Evolutionary conservation across 2,797 vertebrate genomes (phyloP).

Genomic region (Tiaroga cobitis): DNA sequence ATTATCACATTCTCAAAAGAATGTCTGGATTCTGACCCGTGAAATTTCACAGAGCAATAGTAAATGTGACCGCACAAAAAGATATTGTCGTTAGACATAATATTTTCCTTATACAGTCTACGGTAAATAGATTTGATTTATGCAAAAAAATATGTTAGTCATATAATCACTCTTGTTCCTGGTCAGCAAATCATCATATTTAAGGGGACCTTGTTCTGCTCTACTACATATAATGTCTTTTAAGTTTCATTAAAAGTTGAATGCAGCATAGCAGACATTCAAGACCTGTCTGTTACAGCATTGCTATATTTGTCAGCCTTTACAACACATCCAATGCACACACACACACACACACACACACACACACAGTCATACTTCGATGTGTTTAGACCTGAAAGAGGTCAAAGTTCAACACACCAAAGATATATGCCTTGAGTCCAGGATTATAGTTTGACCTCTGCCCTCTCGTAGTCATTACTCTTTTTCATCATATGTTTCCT

Average conservation of each 20-base stretch:
- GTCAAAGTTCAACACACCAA: constrained; percentile 59
- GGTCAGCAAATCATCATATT: background rate
- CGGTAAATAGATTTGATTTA: background rate
- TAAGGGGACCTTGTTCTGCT: background rate
- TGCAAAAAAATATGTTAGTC: background rate
- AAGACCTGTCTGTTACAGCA: constrained; percentile 6
- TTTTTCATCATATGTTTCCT: constrained; percentile 58
- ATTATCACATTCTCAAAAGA: background rate
- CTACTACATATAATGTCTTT: background rate
- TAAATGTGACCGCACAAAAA: background rate
- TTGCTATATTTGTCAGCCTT: background rate
- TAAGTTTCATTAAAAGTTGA: background rate
- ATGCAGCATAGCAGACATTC: background rate
- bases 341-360: background rate
- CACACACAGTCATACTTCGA: constrained; percentile 51
- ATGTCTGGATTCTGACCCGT: background rate
- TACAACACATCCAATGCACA: constrained; percentile 33
- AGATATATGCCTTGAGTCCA: constrained; percentile 62
- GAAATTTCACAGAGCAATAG: background rate
- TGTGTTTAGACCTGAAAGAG: constrained; percentile 58
- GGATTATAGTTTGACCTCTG: constrained; percentile 63
- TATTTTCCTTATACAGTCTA: background rate
- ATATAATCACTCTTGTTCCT: background rate
- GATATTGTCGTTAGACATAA: background rate
- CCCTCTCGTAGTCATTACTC: constrained; percentile 51